Conservation (phyloP, 2,113 vertebrate genomes). For the Todiramphus chloris region DNA sequence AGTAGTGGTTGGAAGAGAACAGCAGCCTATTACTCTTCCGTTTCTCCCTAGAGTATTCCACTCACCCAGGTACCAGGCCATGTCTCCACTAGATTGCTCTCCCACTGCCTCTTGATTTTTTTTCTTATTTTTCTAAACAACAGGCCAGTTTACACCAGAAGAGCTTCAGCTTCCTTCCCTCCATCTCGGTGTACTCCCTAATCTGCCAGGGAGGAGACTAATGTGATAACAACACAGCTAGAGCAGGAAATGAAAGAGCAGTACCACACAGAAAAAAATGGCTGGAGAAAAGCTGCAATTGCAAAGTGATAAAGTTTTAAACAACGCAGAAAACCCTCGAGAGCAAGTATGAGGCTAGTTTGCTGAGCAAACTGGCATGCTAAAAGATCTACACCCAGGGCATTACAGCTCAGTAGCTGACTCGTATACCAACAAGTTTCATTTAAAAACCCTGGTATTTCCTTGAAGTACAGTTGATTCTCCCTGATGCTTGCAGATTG, state of each 20-base stretch:
- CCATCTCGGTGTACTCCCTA: background rate
- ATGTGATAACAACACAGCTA: background rate
- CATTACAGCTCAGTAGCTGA: background rate
- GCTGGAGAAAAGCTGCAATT: background rate
- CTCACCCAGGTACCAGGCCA: background rate
- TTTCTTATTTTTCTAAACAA: background rate
- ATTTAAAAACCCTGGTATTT: background rate
- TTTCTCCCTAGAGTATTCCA: background rate
- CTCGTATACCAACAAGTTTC: background rate
- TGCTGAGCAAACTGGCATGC: background rate
- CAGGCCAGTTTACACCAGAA: background rate
- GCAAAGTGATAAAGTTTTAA: background rate
- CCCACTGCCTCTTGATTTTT: no score
- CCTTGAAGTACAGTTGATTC: background rate
- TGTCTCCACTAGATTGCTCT: background rate
- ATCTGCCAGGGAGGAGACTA: background rate
- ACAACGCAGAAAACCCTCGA: background rate
- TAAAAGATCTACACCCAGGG: background rate
- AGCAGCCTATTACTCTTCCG: background rate
- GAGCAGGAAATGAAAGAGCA: background rate
- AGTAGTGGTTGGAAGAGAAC: background rate
- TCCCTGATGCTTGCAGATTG: background rate
- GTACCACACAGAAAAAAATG: background rate
- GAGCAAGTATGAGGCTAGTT: background rate
- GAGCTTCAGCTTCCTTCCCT: background rate